Percentiles rank a stretch among this genome's conserved stretches.
Conservation (phyloP, 2,113 vertebrate genomes). For the Ciconia maguari region DNA sequence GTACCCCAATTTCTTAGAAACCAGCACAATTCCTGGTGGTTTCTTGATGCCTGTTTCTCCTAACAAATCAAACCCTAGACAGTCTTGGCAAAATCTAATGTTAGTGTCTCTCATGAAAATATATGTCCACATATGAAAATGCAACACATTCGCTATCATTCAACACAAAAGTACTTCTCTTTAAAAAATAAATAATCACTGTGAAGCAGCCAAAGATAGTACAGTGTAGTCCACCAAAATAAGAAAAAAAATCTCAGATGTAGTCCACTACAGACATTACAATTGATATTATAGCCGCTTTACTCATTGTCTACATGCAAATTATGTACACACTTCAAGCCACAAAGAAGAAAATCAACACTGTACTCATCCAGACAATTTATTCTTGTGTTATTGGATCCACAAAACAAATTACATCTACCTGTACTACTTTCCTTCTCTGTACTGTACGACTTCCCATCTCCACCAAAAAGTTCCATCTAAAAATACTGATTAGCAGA, state of each 20-base stretch:
- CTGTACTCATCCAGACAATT: constrained; percentile 2
- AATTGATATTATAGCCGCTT: neutral
- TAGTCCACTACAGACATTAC: neutral
- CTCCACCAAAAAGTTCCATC: neutral
- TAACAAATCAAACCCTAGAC: neutral
- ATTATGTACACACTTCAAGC: neutral
- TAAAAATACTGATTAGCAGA: neutral
- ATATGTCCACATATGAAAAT: neutral
- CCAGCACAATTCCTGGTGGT: constrained; percentile 11
- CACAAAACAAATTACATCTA: neutral
- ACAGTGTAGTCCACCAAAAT: neutral
- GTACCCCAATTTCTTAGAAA: constrained; percentile 13
- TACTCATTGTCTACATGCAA: neutral
- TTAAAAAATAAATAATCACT: neutral
- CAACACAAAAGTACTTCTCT: neutral
- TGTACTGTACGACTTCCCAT: neutral
- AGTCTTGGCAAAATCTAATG: neutral
- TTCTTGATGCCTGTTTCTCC: neutral
- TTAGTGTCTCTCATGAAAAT: neutral
- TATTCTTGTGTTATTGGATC: neutral
- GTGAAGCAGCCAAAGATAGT: neutral
- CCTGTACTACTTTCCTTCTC: neutral
- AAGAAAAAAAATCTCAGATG: neutral
- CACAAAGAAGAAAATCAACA: constrained; percentile 33
- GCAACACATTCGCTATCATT: neutral